phyloP scores from a whole-genome alignment of 2,888 invertebrate genomes.

The Sericinus montela region DNA sequence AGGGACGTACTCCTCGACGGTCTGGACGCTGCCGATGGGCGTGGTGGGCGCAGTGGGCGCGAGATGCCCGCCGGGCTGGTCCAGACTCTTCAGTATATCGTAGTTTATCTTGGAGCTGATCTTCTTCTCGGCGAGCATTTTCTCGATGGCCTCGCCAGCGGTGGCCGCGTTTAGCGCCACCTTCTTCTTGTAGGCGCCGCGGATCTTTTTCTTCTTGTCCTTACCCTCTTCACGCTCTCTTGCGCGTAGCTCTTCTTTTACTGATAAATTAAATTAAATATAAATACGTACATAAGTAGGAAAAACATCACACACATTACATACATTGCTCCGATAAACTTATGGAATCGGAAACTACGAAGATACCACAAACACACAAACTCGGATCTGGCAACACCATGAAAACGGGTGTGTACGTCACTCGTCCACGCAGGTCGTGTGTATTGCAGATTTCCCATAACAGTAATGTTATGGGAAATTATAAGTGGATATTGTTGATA shows the following conservation, averaged over 20 bases:
- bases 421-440: too few species aligned
- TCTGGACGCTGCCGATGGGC: constrained; percentile 4
- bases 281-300: too few species aligned
- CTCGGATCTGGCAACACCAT: too few species aligned
- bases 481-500: too few species aligned
- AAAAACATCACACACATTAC: too few species aligned
- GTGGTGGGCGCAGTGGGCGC: constrained; percentile 20
- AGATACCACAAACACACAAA: too few species aligned
- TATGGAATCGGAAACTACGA: too few species aligned
- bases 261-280: too few species aligned
- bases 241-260: constrained; percentile 88
- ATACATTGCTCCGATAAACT: too few species aligned
- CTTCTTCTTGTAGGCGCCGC: constrained; percentile 81
- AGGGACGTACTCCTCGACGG: constrained; percentile 26
- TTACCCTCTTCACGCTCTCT: constrained; percentile 93
- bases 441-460: too few species aligned
- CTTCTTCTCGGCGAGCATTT: constrained; percentile 96
- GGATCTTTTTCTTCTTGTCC: constrained; percentile 88
- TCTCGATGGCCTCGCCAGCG: constrained; percentile 95
- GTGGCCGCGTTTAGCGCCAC: constrained; percentile 82
- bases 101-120: constrained; percentile 99
- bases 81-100: constrained; percentile 93
- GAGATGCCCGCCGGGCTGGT: constrained; percentile 48
- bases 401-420: too few species aligned
- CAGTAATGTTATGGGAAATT: too few species aligned